A percentile compares a stretch with the other conserved stretches of the same genome.
phyloP scores from a whole-genome alignment of 2,113 vertebrate species.

The Leucopternis melanops region DNA sequence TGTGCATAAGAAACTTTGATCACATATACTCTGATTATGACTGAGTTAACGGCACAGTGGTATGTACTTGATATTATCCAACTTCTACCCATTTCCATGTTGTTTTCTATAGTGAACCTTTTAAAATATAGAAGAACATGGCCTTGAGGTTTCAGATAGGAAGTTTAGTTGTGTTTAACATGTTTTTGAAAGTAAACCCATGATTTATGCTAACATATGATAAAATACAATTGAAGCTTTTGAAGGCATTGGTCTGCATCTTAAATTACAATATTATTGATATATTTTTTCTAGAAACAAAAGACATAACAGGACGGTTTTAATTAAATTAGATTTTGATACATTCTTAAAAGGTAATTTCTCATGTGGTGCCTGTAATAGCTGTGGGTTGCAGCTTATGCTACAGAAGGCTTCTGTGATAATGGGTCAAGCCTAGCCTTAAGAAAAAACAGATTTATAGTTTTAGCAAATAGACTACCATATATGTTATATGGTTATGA shows the following conservation, averaged over 20 bases:
- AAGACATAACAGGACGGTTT: neutral
- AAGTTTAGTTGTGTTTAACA: neutral
- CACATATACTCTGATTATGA: neutral
- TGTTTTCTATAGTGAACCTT: neutral
- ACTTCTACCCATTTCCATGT: neutral
- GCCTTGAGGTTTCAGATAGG: neutral
- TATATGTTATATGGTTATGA: neutral
- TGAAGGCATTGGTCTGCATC: neutral
- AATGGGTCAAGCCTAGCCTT: neutral
- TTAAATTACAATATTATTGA: neutral
- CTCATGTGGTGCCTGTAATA: neutral
- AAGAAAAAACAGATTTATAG: neutral
- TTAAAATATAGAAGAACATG: neutral
- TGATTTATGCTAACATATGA: neutral
- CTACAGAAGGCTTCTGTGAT: neutral
- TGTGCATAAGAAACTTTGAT: neutral
- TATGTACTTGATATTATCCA: neutral
- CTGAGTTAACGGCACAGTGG: neutral
- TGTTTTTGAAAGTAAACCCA: neutral
- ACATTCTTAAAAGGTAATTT: neutral
- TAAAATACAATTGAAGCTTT: neutral
- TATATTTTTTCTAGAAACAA: neutral
- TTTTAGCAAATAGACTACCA: neutral
- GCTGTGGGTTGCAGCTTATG: neutral
- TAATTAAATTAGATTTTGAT: neutral